Percentiles rank a stretch among this genome's conserved stretches.
These are phyloP conservation scores for Trachelus iudaicus DNA, from an alignment of 2,888 invertebrate species.

Conservation along the genomic window DNA sequence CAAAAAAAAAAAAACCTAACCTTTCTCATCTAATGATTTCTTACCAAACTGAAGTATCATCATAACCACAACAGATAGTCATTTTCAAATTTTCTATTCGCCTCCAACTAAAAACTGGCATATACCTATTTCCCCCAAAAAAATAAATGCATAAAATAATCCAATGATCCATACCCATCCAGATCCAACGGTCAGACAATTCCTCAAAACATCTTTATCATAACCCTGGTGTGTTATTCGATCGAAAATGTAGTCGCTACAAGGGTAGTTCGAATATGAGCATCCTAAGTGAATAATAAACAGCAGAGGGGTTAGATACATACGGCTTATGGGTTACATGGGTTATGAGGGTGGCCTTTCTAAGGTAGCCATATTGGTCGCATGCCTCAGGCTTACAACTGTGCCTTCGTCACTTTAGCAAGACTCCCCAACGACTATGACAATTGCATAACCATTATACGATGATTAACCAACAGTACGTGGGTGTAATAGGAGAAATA, in stretches of 20 bases:
- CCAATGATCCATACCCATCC: background rate
- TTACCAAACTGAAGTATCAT: background rate
- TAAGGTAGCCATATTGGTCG: conserved; percentile 58
- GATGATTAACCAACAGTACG: conserved; percentile 60
- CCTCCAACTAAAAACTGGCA: background rate
- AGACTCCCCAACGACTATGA: conserved; percentile 37
- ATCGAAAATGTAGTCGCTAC: background rate
- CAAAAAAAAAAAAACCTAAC: background rate
- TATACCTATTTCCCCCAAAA: background rate
- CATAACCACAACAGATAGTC: background rate
- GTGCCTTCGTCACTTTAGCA: conserved; percentile 19
- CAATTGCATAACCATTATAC: conserved; percentile 62
- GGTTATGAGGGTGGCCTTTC: conserved; percentile 7
- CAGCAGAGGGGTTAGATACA: conserved; percentile 43
- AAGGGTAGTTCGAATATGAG: conserved; percentile 45
- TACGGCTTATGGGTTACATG: conserved; percentile 22
- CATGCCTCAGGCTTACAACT: conserved; percentile 48
- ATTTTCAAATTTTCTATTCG: background rate
- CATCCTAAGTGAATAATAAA: conserved; percentile 58
- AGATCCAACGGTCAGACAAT: background rate
- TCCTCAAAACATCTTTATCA: background rate
- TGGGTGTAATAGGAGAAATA: conserved; percentile 62
- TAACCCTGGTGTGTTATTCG: background rate
- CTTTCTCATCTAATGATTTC: background rate
- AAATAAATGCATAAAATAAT: background rate